These are phyloP conservation scores for Lepidothrix coronata DNA, from an alignment of 2,113 vertebrate species.

Conservation along the genomic window DNA sequence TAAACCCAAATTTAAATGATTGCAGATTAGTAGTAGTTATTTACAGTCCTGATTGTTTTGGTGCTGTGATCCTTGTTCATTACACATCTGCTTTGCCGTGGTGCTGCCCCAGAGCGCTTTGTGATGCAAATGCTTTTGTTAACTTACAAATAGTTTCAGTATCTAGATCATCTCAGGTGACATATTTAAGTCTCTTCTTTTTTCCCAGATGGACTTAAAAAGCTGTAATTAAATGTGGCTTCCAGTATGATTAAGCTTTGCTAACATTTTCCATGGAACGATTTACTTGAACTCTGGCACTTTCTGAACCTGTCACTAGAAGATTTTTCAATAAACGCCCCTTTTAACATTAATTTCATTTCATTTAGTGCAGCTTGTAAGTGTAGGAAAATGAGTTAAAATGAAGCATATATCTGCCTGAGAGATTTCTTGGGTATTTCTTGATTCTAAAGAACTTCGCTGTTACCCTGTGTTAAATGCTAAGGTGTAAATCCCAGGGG, in stretches of 20 bases:
- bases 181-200: slow-evolving; percentile 72
- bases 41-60: slow-evolving; percentile 70
- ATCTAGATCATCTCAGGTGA: slow-evolving; percentile 74
- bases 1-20: slow-evolving; percentile 68
- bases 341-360: slow-evolving; percentile 42
- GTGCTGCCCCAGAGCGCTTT: slow-evolving; percentile 48
- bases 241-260: slow-evolving; percentile 69
- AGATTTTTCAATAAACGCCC: slow-evolving; percentile 33
- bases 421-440: neutral
- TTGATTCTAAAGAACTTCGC: neutral
- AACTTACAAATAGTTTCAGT: slow-evolving; percentile 66
- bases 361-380: slow-evolving; percentile 25
- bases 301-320: slow-evolving; percentile 50
- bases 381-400: slow-evolving; percentile 24
- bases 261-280: slow-evolving; percentile 62
- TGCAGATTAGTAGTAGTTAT: slow-evolving; percentile 63
- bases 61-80: slow-evolving; percentile 64
- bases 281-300: slow-evolving; percentile 69
- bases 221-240: slow-evolving; percentile 77
- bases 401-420: neutral
- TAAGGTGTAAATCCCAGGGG: neutral
- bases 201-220: slow-evolving; percentile 69
- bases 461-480: neutral
- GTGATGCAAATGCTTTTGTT: slow-evolving; percentile 70
- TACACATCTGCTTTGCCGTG: slow-evolving; percentile 66